Evolutionary conservation across 2,113 vertebrate genomes (phyloP).

Genomic region (Limnothrissa miodon): DNA sequence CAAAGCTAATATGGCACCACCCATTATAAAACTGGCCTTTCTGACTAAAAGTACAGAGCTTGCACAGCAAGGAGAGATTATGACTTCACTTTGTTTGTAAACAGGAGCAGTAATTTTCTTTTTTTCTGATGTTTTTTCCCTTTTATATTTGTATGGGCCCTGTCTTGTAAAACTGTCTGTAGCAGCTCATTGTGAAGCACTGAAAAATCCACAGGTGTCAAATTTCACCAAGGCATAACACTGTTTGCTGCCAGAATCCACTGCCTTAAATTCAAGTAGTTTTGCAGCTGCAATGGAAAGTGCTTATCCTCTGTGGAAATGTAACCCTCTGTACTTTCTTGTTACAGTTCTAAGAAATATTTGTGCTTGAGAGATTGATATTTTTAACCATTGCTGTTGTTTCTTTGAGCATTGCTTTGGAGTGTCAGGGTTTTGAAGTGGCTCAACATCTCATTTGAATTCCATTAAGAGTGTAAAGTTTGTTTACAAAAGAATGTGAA

Average conservation of each 20-base stretch:
- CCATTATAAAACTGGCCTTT: conserved; percentile 32
- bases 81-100: conserved; percentile 24
- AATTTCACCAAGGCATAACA: conserved; percentile 36
- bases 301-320: conserved; percentile 28
- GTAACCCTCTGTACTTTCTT: neutral
- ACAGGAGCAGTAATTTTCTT: neutral
- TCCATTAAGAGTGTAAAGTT: neutral
- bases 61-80: neutral
- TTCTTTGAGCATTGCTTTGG: neutral
- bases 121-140: conserved; percentile 34
- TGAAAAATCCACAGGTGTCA: conserved; percentile 38
- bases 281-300: conserved; percentile 46
- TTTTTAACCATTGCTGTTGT: neutral
- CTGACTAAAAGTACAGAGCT: neutral
- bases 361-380: neutral
- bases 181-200: conserved; percentile 32
- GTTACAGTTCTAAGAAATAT: neutral
- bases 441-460: neutral
- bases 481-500: neutral
- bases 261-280: conserved; percentile 36
- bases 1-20: conserved; percentile 59
- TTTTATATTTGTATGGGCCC: neutral
- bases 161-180: conserved; percentile 6
- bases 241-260: conserved; percentile 25
- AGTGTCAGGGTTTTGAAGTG: neutral